Conservation (phyloP, 2,113 vertebrate species). For the Crypturellus undulatus region DNA sequence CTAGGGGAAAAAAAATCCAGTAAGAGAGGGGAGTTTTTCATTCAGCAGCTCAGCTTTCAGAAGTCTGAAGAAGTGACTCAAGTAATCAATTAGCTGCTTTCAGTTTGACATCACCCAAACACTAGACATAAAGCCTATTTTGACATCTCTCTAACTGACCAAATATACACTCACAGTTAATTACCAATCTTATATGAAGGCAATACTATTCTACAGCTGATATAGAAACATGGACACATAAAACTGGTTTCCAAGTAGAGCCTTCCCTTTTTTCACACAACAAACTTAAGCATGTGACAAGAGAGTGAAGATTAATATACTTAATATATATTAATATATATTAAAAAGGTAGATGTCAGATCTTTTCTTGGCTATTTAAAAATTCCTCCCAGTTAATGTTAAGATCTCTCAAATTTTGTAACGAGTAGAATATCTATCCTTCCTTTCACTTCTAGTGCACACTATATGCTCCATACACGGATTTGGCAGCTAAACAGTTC, state of each 20-base stretch:
- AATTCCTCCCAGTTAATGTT: not conserved
- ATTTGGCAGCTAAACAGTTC: not conserved
- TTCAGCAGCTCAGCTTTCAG: not conserved
- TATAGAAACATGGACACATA: not conserved
- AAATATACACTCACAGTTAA: not conserved
- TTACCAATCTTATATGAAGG: not conserved
- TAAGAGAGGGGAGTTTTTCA: not conserved
- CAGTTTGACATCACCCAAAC: not conserved
- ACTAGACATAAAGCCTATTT: not conserved
- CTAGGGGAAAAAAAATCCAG: not conserved
- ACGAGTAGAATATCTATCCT: not conserved
- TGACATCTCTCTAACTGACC: not conserved
- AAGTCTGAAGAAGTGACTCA: not conserved
- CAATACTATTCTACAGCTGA: not conserved
- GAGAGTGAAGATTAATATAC: not conserved
- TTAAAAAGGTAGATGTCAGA: constrained; percentile 33
- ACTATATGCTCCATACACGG: not conserved
- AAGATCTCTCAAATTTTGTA: not conserved
- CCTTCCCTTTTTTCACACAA: not conserved
- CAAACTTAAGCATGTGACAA: not conserved
- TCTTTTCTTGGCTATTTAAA: not conserved
- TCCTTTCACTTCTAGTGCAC: not conserved
- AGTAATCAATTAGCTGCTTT: not conserved
- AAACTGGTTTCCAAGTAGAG: not conserved
- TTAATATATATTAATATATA: not conserved